Evolutionary conservation across 2,888 invertebrate genomes (phyloP), one percentile per base, ranked within the genome.

Genomic region (Ornithoptera alexandrae): DNA sequence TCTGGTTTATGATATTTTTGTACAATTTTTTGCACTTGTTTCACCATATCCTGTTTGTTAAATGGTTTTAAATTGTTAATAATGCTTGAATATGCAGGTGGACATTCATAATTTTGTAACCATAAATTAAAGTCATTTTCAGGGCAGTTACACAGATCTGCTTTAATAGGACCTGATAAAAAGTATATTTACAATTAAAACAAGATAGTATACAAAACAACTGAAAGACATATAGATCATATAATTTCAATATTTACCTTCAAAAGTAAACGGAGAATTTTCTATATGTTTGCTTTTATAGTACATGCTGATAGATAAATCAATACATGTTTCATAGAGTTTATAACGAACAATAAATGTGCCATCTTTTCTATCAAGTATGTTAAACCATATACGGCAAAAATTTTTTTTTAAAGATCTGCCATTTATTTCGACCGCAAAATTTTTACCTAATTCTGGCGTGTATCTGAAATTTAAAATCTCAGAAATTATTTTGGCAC

Each of bases 101-200:
- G 87, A 81, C 97, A 97, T 50, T 95, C 93, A 89, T 96, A 95
- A 62, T 93, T 83, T 61, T 94, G 78, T 46, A 96, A 83, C 96
- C 97, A 97, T 0, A 92, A 79, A 53, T 94, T 81, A 10, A 96
- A 81, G 67, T 94, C 89, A 70, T 87, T 78, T 77, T 93, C 87
- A 15, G 98, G 98, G 81, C 98, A 98, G 77, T 96, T 87, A 84
- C 98, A 98, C 74, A 96, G 95, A 80, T 98, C 98, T 71, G 97
- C 94, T 79, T 96, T 95, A 8, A 97, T 91, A 66, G 94, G 93
- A 71, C 95, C 95, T 95, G 85, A 65, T 89, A 88, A 77, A 68
- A 58, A 72, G 22, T 46, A 50, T 65, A 70, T 39, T 63, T 61
- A 42, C 2, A 50, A 5, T 50, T 50, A 50, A 50, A 50, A 17